Conservation (phyloP, 2,888 invertebrate genomes). For the Lasioglossum morio region DNA sequence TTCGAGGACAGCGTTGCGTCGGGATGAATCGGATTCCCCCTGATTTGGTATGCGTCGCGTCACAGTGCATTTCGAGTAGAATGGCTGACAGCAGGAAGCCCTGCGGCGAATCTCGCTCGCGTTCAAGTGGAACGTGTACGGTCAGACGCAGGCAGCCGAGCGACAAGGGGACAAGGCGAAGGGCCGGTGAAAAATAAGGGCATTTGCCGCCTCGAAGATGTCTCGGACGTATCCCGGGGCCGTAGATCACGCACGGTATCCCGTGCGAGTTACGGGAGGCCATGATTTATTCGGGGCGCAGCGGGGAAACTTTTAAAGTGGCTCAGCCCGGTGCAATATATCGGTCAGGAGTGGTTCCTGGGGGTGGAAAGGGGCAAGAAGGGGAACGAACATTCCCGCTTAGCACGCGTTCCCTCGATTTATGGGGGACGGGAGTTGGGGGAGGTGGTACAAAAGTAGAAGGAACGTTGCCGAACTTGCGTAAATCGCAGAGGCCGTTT, state of each 20-base stretch:
- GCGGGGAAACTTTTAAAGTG: slow-evolving; percentile 63
- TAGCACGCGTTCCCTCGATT: slow-evolving; percentile 17
- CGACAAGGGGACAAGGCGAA: slow-evolving; percentile 7
- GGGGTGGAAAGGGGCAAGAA: background rate
- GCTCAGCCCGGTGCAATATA: slow-evolving; percentile 57
- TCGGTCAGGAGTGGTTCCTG: slow-evolving; percentile 29
- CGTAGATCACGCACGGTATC: slow-evolving; percentile 58
- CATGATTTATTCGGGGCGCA: slow-evolving; percentile 61
- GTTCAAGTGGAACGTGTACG: slow-evolving; percentile 29
- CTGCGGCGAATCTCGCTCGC: background rate
- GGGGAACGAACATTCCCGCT: slow-evolving; percentile 14
- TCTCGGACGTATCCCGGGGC: slow-evolving; percentile 41
- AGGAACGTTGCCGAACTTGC: background rate
- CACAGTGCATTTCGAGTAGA: background rate
- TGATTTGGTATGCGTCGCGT: background rate
- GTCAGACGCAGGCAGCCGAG: background rate
- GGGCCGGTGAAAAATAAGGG: slow-evolving; percentile 53
- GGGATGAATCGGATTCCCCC: background rate
- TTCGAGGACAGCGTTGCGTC: background rate
- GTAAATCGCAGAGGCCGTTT: background rate
- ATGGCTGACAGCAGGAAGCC: slow-evolving; percentile 5
- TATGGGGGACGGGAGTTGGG: background rate
- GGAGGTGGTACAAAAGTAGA: background rate
- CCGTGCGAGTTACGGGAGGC: slow-evolving; percentile 51
- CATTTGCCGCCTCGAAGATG: slow-evolving; percentile 63